Percentiles rank a stretch among this genome's conserved stretches.
phyloP scores from a whole-genome alignment of 2,888 invertebrate species.

The Oasisia sp. region DNA sequence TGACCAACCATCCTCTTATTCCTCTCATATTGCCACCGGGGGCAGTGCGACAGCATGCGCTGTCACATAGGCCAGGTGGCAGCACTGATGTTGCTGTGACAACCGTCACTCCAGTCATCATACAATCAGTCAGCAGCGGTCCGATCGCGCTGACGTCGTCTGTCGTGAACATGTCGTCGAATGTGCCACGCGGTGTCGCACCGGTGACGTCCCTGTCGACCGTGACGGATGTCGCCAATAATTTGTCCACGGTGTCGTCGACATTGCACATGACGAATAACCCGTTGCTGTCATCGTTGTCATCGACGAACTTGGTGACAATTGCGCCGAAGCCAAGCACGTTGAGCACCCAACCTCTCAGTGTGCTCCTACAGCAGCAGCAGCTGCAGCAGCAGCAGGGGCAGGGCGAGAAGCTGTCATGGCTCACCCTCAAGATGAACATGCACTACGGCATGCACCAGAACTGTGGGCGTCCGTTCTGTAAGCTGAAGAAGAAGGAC shows the following conservation, averaged over 20 bases:
- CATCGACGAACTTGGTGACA: constrained; percentile 27
- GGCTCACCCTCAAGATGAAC: constrained; percentile 45
- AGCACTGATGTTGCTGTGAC: background rate
- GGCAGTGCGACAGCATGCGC: background rate
- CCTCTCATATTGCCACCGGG: background rate
- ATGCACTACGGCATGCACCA: constrained; percentile 58
- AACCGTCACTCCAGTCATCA: background rate
- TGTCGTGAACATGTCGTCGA: background rate
- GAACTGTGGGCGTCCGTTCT: constrained; percentile 79
- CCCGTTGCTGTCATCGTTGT: background rate
- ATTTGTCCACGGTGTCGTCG: background rate
- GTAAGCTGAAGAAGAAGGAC: constrained; percentile 81
- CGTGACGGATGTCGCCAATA: background rate
- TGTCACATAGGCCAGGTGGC: background rate
- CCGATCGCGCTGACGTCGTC: background rate
- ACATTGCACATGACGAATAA: background rate
- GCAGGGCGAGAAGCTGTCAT: constrained; percentile 23
- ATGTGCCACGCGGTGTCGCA: background rate
- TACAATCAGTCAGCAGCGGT: background rate
- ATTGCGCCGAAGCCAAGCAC: constrained; percentile 34
- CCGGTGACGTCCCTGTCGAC: background rate
- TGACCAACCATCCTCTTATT: constrained; percentile 37
- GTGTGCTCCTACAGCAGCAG: constrained; percentile 39
- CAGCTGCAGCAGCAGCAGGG: background rate
- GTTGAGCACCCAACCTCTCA: constrained; percentile 27